Evolutionary conservation across 1,140 invertebrate species (phyloP).

Genomic region (Drosophila parvula): DNA sequence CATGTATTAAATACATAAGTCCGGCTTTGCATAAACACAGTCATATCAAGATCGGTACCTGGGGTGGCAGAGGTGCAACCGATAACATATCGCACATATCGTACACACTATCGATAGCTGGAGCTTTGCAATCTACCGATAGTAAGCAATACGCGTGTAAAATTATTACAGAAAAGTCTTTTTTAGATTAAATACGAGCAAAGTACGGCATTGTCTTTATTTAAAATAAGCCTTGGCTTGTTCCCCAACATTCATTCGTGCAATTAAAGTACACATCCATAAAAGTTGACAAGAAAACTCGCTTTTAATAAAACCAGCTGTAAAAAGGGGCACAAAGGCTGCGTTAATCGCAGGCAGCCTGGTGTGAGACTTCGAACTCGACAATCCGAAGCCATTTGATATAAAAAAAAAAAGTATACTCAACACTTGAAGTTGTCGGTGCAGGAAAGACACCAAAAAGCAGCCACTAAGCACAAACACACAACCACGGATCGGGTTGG

Average conservation of each 20-base stretch:
- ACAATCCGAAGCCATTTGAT: neutral
- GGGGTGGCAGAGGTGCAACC: neutral
- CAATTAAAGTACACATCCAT: neutral
- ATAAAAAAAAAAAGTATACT: constrained; percentile 3
- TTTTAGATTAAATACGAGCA: too few species aligned
- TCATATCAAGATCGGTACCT: neutral
- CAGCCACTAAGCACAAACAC: constrained; percentile 1
- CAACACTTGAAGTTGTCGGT: neutral
- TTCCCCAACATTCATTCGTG: neutral
- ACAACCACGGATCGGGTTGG: constrained; percentile 1
- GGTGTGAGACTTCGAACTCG: neutral
- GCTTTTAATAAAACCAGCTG: neutral
- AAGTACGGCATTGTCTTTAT: too few species aligned
- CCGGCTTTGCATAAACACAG: too few species aligned
- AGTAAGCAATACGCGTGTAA: neutral
- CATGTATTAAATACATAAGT: too few species aligned
- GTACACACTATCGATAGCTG: neutral
- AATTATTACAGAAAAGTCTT: neutral
- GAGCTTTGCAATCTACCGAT: neutral
- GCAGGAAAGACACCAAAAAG: neutral
- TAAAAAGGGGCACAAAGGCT: neutral
- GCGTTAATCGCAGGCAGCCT: neutral
- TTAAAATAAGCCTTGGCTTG: too few species aligned
- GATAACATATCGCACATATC: neutral
- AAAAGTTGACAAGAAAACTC: constrained; percentile 3